Evolutionary conservation across 2,888 invertebrate species (phyloP).

Genomic region (Poecilus cupreus): DNA sequence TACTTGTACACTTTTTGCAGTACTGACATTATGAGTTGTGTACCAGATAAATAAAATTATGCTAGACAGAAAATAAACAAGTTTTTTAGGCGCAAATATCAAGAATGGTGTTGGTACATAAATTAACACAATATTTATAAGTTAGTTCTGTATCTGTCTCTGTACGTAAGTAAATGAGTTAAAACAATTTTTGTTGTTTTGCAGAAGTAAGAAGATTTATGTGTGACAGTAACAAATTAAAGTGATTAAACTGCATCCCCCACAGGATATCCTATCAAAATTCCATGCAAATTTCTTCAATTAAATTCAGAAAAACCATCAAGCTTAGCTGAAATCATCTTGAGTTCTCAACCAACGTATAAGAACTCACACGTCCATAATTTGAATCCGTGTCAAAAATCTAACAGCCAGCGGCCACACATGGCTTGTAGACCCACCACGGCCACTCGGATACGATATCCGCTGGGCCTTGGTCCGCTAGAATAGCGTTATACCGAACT

Average conservation of each 20-base stretch:
- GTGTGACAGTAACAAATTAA: too few relatives aligned
- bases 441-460: background rate
- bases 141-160: too few relatives aligned
- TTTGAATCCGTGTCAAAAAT: constrained; percentile 1
- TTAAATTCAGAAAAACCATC: background rate
- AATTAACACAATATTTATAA: too few relatives aligned
- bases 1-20: too few relatives aligned
- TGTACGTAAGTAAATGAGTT: too few relatives aligned
- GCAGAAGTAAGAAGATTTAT: too few relatives aligned
- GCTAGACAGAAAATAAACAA: too few relatives aligned
- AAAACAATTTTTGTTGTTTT: too few relatives aligned
- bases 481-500: background rate
- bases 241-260: background rate
- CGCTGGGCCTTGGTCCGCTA: background rate
- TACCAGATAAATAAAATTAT: too few relatives aligned
- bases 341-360: background rate
- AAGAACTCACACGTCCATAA: constrained; percentile 7
- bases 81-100: too few relatives aligned
- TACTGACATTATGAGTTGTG: too few relatives aligned
- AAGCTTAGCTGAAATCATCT: background rate
- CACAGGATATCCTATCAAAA: background rate
- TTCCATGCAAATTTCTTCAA: constrained; percentile 31
- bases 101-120: too few relatives aligned
- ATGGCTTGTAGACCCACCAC: background rate
- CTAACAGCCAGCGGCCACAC: background rate